Evolutionary conservation across 2,888 invertebrate genomes (phyloP), one percentile per base, ranked within the genome.

Genomic region (Salticus scenicus): DNA sequence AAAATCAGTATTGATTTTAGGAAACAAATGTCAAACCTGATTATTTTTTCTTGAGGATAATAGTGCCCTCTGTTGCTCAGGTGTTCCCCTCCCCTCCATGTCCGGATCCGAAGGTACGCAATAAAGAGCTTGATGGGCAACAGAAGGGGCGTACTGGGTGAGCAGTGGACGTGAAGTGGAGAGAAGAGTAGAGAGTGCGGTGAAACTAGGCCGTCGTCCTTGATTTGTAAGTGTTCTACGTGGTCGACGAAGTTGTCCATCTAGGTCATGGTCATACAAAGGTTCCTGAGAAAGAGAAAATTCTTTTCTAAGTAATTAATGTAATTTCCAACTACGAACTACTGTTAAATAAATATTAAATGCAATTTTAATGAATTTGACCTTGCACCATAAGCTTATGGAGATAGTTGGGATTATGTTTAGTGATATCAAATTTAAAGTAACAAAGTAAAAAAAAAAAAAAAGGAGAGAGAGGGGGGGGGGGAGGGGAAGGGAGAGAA

Each of bases 181-280:
- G 30, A 87, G 51, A 2, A 84, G 63, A 1, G 87, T 78, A 17
- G 87, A 73, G 30, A 87, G 77, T 17, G 87, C 78, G 0, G 83
- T 80, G 71, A 88, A 74, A 27, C 85, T 85, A 12, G 88, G 82
- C n/a, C 88, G 83, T 10, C 88, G 76, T 17, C 84, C 82, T 24
- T 66, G 57, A 64, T 88, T 89, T 41, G 87, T 87, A 12, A 33
- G 7, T 75, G 90, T 88, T 51, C 90, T 89, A 47, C 90, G 88
- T 17, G 90, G 90, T 10, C 87, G 57, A 42, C 90, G 89, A 51
- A 91, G 88, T 80, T 90, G 90, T 0, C 90, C 91, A 57, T 90
- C 91, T 71, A 90, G 88, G 84, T 91, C 91, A 76, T 90, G 91
- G 74, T 91, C 91, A 33, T 78, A 85, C 28, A 72, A 57, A n/a